Evolutionary conservation across 2,888 invertebrate genomes (phyloP).

Genomic region (Pseudococcus viburni): DNA sequence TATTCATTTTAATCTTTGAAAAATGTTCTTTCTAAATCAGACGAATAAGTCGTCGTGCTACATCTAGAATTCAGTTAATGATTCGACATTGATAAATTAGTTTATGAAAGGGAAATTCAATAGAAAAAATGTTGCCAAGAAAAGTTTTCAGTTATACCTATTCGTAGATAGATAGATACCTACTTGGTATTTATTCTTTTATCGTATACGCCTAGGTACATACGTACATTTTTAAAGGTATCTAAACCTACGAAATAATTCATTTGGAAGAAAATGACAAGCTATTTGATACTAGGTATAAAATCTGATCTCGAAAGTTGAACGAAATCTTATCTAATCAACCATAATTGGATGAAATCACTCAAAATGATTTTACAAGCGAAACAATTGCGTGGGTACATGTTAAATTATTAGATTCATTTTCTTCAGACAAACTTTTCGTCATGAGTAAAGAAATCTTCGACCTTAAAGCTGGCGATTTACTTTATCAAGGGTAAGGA

Average conservation of each 20-base stretch:
- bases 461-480: background rate
- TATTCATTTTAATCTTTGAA: conserved; percentile 20
- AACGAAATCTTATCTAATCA: background rate
- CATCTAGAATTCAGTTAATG: conserved; percentile 6
- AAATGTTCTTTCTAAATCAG: conserved; percentile 30
- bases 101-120: conserved; percentile 15
- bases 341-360: background rate
- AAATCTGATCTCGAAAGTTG: background rate
- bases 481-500: background rate
- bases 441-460: background rate
- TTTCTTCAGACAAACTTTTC: background rate
- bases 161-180: background rate
- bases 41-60: background rate
- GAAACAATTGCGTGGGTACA: background rate
- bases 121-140: background rate
- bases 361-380: background rate
- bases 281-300: background rate
- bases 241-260: background rate
- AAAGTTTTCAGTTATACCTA: background rate
- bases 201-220: background rate
- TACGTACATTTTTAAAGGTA: background rate
- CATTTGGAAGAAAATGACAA: background rate
- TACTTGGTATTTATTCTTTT: background rate
- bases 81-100: conserved; percentile 47
- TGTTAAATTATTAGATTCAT: background rate